Conservation (phyloP, 2,888 invertebrate genomes). For the Trachelus tabidus region DNA sequence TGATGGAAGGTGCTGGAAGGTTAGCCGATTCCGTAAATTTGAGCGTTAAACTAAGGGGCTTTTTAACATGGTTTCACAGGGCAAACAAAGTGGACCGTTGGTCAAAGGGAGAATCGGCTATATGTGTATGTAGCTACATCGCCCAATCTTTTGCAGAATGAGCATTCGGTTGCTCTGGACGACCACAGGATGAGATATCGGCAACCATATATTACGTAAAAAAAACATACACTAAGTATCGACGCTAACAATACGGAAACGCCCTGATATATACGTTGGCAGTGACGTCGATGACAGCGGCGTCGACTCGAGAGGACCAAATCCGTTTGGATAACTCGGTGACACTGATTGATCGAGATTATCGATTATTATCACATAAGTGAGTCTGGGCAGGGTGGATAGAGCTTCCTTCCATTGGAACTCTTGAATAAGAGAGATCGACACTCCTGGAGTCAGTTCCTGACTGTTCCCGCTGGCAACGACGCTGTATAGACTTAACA, state of each 20-base stretch:
- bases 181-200: background rate
- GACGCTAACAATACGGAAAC: background rate
- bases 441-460: no score
- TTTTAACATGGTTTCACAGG: background rate
- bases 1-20: background rate
- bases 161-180: background rate
- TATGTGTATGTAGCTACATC: no score
- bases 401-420: background rate
- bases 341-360: slow-evolving; percentile 6
- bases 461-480: no score
- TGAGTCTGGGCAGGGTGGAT: background rate
- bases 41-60: background rate
- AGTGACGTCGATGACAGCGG: no score
- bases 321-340: background rate
- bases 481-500: no score
- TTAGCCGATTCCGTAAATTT: background rate
- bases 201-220: background rate
- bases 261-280: no score
- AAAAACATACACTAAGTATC: background rate
- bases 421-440: no score
- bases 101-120: no score
- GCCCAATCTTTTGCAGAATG: no score
- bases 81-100: slow-evolving; percentile 3
- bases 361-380: background rate
- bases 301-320: background rate